Evolutionary conservation across 2,888 invertebrate genomes (phyloP), one percentile per base, ranked within the genome.

Genomic region (Parnassius apollo): DNA sequence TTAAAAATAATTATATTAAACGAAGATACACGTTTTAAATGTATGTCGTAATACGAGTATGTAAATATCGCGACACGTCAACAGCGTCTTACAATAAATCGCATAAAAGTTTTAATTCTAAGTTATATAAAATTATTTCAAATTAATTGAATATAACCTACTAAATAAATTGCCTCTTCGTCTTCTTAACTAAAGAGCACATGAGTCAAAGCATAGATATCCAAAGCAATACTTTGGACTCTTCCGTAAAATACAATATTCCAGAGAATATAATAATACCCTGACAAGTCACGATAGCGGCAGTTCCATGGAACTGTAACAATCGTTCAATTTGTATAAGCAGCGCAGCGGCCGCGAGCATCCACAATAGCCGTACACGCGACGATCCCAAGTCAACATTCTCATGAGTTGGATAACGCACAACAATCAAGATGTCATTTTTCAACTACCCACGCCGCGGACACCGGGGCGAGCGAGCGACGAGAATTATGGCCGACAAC

Each of bases 351-450:
- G 86, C 85, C 74, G 74, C 75, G 75, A 75, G 76, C 75, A 73
- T 72, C 75, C 70, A 88, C 88, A 89, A 89, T 88, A 77, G 85
- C 75, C 71, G 76, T 82, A 82, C 90, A 88, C 88, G 88, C 89
- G 88, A 89, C 70, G 77, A 78, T 77, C 76, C 76, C 72, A 73
- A 73, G 78, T 76, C 82, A 78, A 87, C 86, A 87, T 89, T 89
- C 89, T 87, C 89, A 88, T 89, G 86, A 88, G 86, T 85, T 83
- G 88, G 88, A 88, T 90, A 90, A 88, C 89, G 86, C 84, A 85
- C 85, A 90, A 91, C 91, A 91, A 91, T 91, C 91, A 91, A 91
- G 91, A 91, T 91, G 91, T 91, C 90, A 91, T 91, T 91, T 91
- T 91, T 91, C 91, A 91, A 89, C 91, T 89, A 88, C 91, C 91